Percentiles rank a stretch among this genome's conserved stretches.
Conservation (phyloP, 2,797 vertebrate species). For the Syndactyla subalaris region DNA sequence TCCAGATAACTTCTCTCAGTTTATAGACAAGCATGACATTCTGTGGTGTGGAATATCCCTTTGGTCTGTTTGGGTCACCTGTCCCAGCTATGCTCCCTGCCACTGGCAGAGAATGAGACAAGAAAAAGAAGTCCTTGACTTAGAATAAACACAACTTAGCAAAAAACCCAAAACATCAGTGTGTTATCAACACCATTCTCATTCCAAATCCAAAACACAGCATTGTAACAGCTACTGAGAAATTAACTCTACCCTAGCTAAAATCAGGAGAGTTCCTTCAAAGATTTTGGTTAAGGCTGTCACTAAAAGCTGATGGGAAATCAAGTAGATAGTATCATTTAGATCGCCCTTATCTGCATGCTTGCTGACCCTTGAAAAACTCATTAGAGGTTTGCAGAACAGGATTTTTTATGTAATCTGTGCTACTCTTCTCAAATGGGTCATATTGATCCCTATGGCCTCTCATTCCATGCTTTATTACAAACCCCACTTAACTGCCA, state of each 20-base stretch:
- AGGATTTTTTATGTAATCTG: constrained; percentile 16
- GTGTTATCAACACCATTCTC: not conserved
- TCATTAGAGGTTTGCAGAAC: constrained; percentile 15
- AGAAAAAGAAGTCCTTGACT: not conserved
- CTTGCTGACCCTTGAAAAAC: constrained; percentile 9
- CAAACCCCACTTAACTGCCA: not conserved
- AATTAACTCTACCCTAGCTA: not conserved
- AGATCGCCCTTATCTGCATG: not conserved
- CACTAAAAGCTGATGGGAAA: not conserved
- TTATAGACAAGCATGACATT: not conserved
- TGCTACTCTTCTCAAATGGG: not conserved
- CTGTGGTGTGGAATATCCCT: not conserved
- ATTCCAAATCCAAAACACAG: not conserved
- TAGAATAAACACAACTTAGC: not conserved
- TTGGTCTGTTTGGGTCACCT: not conserved
- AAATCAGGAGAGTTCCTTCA: not conserved
- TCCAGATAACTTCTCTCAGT: not conserved
- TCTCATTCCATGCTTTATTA: not conserved
- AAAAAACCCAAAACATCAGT: not conserved
- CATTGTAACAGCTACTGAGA: not conserved
- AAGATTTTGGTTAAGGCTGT: not conserved
- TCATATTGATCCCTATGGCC: not conserved
- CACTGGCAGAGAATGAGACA: not conserved
- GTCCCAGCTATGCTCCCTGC: not conserved
- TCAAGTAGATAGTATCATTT: not conserved